These are phyloP conservation scores for Dynastes hyllus DNA, from an alignment of 2,888 invertebrate genomes.

Conservation along the genomic window DNA sequence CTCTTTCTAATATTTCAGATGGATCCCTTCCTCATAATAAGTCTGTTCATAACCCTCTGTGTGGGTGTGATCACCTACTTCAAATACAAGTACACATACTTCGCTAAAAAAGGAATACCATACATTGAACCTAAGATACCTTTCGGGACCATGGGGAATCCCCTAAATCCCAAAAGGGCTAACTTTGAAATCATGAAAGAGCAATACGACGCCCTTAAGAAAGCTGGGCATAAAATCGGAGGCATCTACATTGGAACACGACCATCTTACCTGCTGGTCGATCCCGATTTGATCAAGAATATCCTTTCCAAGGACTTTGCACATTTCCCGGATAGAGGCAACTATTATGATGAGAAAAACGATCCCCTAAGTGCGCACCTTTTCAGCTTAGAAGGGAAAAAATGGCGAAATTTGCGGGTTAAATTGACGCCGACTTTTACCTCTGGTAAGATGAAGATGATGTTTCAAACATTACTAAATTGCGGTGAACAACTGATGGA, in stretches of 20 bases:
- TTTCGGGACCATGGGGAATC: conserved; percentile 40
- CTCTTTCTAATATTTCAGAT: conserved; percentile 13
- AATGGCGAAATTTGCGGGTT: conserved; percentile 72
- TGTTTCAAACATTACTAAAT: conserved; percentile 53
- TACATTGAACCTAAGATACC: conserved; percentile 31
- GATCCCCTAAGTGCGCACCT: conserved; percentile 76
- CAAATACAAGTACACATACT: conserved; percentile 42
- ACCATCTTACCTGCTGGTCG: conserved; percentile 76
- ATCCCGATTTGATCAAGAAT: conserved; percentile 71
- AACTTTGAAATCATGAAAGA: conserved; percentile 25
- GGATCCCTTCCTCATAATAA: background rate
- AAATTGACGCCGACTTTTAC: conserved; percentile 57
- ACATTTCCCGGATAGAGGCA: conserved; percentile 76
- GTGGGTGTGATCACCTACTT: conserved; percentile 35
- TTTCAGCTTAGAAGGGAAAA: conserved; percentile 73
- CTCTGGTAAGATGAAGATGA: conserved; percentile 57
- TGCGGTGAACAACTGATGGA: conserved; percentile 49
- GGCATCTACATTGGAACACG: conserved; percentile 78
- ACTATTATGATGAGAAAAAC: conserved; percentile 73
- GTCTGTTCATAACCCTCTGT: background rate
- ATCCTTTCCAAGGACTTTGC: conserved; percentile 75
- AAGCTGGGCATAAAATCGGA: conserved; percentile 67
- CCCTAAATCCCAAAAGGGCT: conserved; percentile 27
- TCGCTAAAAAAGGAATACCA: conserved; percentile 29
- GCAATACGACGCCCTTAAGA: conserved; percentile 65